phyloP scores from a whole-genome alignment of 2,113 vertebrate species.

The Agapornis roseicollis region DNA sequence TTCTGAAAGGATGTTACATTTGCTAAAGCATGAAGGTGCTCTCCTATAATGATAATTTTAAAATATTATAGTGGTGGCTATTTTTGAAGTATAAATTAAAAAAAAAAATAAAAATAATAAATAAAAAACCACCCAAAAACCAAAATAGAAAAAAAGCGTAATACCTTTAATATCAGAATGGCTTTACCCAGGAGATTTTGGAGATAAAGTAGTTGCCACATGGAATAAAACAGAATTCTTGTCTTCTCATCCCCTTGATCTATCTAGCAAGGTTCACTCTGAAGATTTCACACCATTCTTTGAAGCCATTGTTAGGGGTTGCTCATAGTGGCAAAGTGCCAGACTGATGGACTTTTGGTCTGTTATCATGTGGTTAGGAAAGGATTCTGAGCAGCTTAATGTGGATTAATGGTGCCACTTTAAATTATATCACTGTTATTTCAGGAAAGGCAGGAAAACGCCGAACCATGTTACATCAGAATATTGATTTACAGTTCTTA shows the following conservation, averaged over 20 bases:
- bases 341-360: constrained; percentile 35
- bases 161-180: background rate
- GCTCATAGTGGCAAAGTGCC: constrained; percentile 25
- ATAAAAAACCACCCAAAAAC: too few relatives aligned
- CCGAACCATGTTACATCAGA: background rate
- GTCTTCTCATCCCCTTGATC: background rate
- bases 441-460: constrained; percentile 27
- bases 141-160: background rate
- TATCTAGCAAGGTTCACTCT: background rate
- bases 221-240: background rate
- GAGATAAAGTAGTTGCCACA: background rate
- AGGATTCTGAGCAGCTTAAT: background rate
- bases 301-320: constrained; percentile 26
- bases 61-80: background rate
- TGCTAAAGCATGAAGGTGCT: background rate
- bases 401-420: constrained; percentile 18
- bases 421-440: constrained; percentile 7
- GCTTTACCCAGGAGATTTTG: background rate
- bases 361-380: background rate
- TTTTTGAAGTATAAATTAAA: background rate
- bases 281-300: constrained; percentile 11
- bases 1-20: background rate
- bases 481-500: background rate
- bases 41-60: background rate
- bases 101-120: background rate